phyloP scores from a whole-genome alignment of 2,888 invertebrate species.

The Dasysyrphus tricinctus region DNA sequence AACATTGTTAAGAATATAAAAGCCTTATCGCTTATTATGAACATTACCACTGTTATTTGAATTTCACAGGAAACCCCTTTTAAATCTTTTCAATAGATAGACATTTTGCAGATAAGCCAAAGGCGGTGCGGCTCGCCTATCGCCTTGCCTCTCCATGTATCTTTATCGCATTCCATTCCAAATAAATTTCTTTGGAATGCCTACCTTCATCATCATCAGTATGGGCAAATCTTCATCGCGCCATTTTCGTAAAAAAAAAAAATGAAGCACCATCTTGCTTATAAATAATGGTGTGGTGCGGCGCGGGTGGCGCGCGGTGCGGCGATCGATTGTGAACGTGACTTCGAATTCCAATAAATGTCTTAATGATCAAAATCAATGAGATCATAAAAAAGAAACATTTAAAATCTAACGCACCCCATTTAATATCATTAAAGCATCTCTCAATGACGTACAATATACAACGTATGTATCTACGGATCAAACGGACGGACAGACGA shows the following conservation, averaged over 20 bases:
- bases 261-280: conserved; percentile 40
- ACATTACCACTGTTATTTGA: background rate
- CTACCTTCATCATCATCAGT: background rate
- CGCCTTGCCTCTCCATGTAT: background rate
- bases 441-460: conserved; percentile 35
- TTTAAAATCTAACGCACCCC: conserved; percentile 21
- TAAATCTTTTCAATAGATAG: background rate
- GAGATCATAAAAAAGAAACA: conserved; percentile 26
- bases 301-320: background rate
- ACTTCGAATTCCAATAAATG: conserved; percentile 1
- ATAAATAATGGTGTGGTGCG: background rate
- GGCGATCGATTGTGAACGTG: conserved; percentile 26
- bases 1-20: conserved; percentile 14
- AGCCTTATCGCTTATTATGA: background rate
- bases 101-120: conserved; percentile 16
- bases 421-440: conserved; percentile 23
- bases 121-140: background rate
- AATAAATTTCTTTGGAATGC: conserved; percentile 7
- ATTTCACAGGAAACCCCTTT: background rate
- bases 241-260: conserved; percentile 21
- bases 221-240: conserved; percentile 18
- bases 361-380: conserved; percentile 15
- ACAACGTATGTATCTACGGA: background rate
- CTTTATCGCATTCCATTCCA: conserved; percentile 22
- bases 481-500: background rate